Evolutionary conservation across 1,140 invertebrate species (phyloP), one percentile per base, ranked within the genome.

Genomic region (Musca vetustissima): DNA sequence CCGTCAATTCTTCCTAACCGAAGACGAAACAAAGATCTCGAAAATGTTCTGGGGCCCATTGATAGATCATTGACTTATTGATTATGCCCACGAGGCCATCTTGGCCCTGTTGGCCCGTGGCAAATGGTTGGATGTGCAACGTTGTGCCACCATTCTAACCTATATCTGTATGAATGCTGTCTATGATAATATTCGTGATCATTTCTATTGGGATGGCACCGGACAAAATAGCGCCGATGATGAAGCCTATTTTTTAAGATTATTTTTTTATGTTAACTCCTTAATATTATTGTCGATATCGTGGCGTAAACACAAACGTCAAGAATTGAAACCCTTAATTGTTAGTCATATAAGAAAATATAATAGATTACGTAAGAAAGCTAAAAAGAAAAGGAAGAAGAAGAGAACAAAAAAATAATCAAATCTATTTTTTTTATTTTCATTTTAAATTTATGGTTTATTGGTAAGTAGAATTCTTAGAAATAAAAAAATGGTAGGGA

Each of bases 41-140:
- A 92, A 91, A 83, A 89, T 92, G 85, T 93, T 94, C 74, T 94
- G 92, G 91, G 92, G 92, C 47, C 92, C 92, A 9, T 81, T 94
- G 11, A 76, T 79, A 66, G 70, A 81, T 72, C 79, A 81, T 78
- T 81, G 78, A 81, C 78, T 71, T 69, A 67, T 21, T n/a, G 69
- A 64, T 48, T 70, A 76, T 74, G 68, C 74, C 70, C 74, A 76
- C 70, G 61, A 28, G 67, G 73, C 64, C n/a, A 24, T 71, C 24
- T 17, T 68, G 9, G 57, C 36, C 15, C 43, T 71, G 15, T 66
- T 71, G 52, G 22, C 69, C 70, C 72, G 74, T 72, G 73, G 71
- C 70, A 72, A 72, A 73, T 76, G 74, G 74, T 71, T 69, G 24
- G 75, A 80, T 75, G 66, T 77, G 72, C 78, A 78, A 73, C 74